Percentiles rank a stretch among this genome's conserved stretches.
Conservation (phyloP, 1,140 invertebrate species). For the Lineus longissimus region DNA sequence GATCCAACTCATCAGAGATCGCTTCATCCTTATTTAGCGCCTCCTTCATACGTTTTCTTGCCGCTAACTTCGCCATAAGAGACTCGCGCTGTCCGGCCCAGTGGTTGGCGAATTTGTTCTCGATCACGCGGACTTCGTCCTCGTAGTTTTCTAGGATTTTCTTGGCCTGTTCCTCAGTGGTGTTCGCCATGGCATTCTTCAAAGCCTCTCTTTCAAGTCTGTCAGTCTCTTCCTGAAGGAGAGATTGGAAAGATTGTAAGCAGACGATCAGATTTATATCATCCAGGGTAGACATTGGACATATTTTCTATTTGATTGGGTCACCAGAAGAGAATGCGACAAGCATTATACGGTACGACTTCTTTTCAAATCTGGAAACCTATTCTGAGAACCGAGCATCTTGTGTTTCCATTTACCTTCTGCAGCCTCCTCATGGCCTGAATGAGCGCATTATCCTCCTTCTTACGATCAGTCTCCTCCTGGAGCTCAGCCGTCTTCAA, state of each 20-base stretch:
- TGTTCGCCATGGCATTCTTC: conserved; percentile 27
- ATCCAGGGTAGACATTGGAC: too few species aligned
- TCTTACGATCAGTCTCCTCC: conserved; percentile 35
- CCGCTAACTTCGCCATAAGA: conserved; percentile 41
- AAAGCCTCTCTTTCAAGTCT: conserved; percentile 29
- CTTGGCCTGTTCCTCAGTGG: conserved; percentile 31
- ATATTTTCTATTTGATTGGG: too few species aligned
- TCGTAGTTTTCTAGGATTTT: conserved; percentile 34
- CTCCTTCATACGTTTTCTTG: conserved; percentile 43
- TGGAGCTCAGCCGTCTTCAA: conserved; percentile 28
- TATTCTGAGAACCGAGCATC: too few species aligned
- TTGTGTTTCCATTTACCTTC: conserved; percentile 31
- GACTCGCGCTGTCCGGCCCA: conserved; percentile 33
- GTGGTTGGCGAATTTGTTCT: conserved; percentile 23
- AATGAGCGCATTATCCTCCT: conserved; percentile 38
- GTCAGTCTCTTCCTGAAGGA: not conserved
- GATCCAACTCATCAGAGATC: conserved; percentile 39
- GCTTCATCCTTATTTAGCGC: conserved; percentile 42
- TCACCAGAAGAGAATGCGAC: too few species aligned
- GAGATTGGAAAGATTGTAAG: not conserved
- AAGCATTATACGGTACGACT: too few species aligned
- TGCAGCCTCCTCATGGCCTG: conserved; percentile 30
- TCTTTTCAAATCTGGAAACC: too few species aligned
- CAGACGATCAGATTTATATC: too few species aligned
- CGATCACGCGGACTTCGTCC: conserved; percentile 20